Percentiles rank a stretch among this genome's conserved stretches.
Conservation (phyloP, 2,888 invertebrate genomes). For the Macroteleia sp. region DNA sequence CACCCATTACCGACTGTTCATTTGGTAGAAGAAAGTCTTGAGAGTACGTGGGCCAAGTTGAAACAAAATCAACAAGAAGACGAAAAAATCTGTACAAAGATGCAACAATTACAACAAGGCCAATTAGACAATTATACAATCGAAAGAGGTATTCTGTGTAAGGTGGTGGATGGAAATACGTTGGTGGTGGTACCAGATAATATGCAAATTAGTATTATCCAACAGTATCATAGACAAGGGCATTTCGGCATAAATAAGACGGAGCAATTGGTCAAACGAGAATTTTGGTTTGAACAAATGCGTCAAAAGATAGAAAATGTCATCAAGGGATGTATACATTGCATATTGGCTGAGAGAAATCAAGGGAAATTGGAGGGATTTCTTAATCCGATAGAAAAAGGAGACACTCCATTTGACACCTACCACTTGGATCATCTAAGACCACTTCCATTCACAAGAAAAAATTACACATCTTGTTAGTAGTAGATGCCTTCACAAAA, state of each 20-base stretch:
- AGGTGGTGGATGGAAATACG: background rate
- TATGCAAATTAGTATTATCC: background rate
- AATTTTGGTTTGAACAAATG: slow-evolving; percentile 2
- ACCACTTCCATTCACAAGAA: background rate
- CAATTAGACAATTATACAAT: background rate
- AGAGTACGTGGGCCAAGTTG: background rate
- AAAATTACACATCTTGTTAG: background rate
- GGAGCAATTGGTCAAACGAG: background rate
- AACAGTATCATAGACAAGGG: background rate
- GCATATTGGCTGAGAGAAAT: background rate
- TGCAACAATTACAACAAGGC: background rate
- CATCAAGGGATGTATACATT: background rate
- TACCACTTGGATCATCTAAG: background rate
- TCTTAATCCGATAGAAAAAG: background rate
- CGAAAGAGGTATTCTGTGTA: background rate
- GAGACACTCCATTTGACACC: background rate
- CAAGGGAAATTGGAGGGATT: background rate
- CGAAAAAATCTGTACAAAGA: background rate
- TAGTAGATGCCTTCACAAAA: background rate
- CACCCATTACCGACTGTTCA: background rate
- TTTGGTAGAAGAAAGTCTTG: background rate
- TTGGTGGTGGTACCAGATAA: background rate
- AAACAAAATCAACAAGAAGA: background rate
- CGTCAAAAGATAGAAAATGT: background rate
- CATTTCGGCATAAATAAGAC: background rate